Evolutionary conservation across 2,113 vertebrate genomes (phyloP).

Genomic region (Platysteira castanea): DNA sequence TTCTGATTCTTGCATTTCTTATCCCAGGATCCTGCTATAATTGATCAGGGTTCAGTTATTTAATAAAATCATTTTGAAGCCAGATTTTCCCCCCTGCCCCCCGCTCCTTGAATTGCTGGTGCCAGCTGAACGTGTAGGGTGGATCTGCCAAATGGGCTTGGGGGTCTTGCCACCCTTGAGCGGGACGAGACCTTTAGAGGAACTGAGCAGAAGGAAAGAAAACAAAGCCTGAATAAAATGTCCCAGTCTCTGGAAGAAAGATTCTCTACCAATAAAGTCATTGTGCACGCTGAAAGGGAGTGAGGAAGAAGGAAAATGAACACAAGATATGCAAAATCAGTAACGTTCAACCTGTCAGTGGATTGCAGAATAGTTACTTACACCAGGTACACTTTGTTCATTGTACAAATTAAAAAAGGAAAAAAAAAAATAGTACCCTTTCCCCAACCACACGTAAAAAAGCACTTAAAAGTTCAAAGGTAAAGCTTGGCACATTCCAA

Average conservation of each 20-base stretch:
- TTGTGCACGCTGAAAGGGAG: conserved; percentile 14
- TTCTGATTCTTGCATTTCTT: not conserved
- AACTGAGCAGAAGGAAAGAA: conserved; percentile 8
- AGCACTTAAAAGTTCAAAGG: conserved; percentile 80
- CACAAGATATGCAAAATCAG: conserved; percentile 97
- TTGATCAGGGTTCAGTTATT: not conserved
- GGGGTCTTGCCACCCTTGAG: not conserved
- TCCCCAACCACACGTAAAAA: conserved; percentile 72
- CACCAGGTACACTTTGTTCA: conserved; percentile 69
- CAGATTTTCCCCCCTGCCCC: not conserved
- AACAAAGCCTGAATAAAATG: conserved; percentile 33
- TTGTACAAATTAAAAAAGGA: conserved; percentile 74
- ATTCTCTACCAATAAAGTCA: conserved; percentile 21
- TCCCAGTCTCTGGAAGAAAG: conserved; percentile 39
- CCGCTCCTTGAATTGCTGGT: not conserved
- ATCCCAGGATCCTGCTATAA: not conserved
- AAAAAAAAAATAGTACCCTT: conserved; percentile 69
- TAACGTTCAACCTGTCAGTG: conserved; percentile 66
- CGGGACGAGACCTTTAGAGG: not conserved
- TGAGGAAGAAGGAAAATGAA: conserved; percentile 67
- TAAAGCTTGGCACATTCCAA: conserved; percentile 82
- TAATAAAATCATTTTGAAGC: not conserved
- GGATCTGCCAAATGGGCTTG: not conserved
- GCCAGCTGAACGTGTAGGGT: not conserved
- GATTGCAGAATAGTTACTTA: conserved; percentile 61